Percentiles rank a stretch among this genome's conserved stretches.
phyloP scores from a whole-genome alignment of 1,140 invertebrate species.

The Drosophila orena region DNA sequence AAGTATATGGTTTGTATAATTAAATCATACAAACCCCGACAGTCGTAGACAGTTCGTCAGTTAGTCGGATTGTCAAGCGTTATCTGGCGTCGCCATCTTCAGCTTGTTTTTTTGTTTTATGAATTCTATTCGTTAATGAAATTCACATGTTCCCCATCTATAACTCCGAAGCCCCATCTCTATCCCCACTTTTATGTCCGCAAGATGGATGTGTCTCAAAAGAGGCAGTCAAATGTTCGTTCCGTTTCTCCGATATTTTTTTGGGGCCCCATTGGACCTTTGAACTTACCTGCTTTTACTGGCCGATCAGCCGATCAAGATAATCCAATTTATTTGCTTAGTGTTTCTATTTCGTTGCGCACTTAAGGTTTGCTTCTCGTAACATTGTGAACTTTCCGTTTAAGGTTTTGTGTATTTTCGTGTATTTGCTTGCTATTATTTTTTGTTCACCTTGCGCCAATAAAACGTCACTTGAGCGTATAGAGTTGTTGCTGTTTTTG shows the following conservation, averaged over 20 bases:
- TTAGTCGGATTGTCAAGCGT: constrained; percentile 40
- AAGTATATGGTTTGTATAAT: constrained; percentile 49
- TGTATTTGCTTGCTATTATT: constrained; percentile 10
- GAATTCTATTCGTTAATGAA: constrained; percentile 70
- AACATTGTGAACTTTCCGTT: constrained; percentile 34
- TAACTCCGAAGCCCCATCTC: constrained; percentile 41
- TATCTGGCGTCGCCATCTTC: constrained; percentile 68
- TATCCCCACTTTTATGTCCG: constrained; percentile 40
- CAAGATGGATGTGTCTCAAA: constrained; percentile 68
- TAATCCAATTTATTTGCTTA: constrained; percentile 42
- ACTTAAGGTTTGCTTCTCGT: constrained; percentile 26
- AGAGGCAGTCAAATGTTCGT: constrained; percentile 11
- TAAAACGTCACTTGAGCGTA: constrained; percentile 77
- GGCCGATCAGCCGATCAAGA: constrained; percentile 13
- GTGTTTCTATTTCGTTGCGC: constrained; percentile 24
- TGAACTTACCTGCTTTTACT: constrained; percentile 43
- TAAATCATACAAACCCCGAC: constrained; percentile 41
- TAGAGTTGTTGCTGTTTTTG: constrained; percentile 50
- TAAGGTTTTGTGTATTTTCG: constrained; percentile 12
- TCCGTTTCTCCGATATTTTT: constrained; percentile 22
- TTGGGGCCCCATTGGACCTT: constrained; percentile 3
- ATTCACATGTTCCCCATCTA: constrained; percentile 68
- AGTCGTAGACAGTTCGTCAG: constrained; percentile 46
- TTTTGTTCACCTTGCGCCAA: constrained; percentile 71
- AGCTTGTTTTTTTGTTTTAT: constrained; percentile 38